A percentile compares a stretch with the other conserved stretches of the same genome.
Conservation (phyloP, 2,888 invertebrate genomes). For the Cecidostiba fungosa region DNA sequence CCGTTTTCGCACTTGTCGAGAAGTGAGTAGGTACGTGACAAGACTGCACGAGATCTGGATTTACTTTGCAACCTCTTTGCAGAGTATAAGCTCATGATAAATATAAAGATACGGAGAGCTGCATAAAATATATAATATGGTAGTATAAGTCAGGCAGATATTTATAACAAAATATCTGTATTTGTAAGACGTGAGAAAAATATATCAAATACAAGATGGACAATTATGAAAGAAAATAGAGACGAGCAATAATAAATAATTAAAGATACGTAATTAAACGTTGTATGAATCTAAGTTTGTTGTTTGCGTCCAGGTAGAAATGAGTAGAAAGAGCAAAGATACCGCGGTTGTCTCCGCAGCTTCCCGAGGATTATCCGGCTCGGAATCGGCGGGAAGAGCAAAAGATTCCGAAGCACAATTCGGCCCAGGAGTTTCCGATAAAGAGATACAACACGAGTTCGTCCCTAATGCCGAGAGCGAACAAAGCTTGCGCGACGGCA, state of each 20-base stretch:
- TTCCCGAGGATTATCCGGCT: not conserved
- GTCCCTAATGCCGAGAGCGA: not conserved
- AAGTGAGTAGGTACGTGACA: slow-evolving; percentile 39
- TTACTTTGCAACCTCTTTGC: slow-evolving; percentile 22
- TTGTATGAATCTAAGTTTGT: not conserved
- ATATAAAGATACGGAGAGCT: not conserved
- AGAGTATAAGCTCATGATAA: slow-evolving; percentile 17
- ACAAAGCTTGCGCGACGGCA: slow-evolving; percentile 1
- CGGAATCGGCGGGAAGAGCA: not conserved
- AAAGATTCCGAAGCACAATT: not conserved
- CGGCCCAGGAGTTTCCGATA: not conserved
- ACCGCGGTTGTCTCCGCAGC: not conserved
- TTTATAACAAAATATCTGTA: not conserved
- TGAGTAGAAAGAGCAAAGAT: not conserved
- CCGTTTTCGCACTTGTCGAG: slow-evolving; percentile 25
- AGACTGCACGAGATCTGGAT: slow-evolving; percentile 19
- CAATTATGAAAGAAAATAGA: not conserved
- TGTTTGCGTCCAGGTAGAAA: slow-evolving; percentile 4
- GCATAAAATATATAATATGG: not conserved
- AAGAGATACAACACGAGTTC: not conserved
- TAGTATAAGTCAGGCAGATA: not conserved
- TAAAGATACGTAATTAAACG: not conserved
- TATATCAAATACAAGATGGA: not conserved
- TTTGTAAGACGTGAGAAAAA: not conserved
- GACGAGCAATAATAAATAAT: not conserved